Percentiles rank a stretch among this genome's conserved stretches.
These are phyloP conservation scores for Cherax destructor DNA, from an alignment of 1,140 invertebrate genomes.

Conservation along the genomic window DNA sequence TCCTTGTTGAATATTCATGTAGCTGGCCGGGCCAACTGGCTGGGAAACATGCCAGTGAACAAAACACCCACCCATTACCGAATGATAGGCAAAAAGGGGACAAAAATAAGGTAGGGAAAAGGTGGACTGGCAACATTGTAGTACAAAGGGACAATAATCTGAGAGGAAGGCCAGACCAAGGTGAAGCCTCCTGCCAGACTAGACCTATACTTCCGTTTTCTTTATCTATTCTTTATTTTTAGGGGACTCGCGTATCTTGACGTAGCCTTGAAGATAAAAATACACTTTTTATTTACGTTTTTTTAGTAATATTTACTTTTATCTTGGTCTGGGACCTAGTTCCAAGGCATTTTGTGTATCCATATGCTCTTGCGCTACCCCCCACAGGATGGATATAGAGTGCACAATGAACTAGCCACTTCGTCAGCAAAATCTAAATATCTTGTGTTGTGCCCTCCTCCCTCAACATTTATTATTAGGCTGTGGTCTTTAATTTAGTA, in stretches of 20 bases:
- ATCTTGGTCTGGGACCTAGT: too few relatives aligned
- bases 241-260: not conserved
- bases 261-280: not conserved
- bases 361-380: too few relatives aligned
- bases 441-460: too few relatives aligned
- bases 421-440: too few relatives aligned
- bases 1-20: not conserved
- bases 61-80: not conserved
- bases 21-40: not conserved
- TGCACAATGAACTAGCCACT: too few relatives aligned
- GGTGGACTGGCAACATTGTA: not conserved
- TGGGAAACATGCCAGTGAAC: not conserved
- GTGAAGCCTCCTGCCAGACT: not conserved
- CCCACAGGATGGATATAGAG: too few relatives aligned
- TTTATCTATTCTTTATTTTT: not conserved
- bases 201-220: conserved; percentile 5
- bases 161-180: not conserved
- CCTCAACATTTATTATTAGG: not conserved
- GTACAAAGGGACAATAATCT: conserved; percentile 8
- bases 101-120: not conserved
- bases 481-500: not conserved
- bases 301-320: not conserved
- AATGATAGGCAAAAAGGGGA: not conserved
- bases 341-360: too few relatives aligned
- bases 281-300: not conserved